Evolutionary conservation across 2,888 invertebrate species (phyloP), one percentile per base, ranked within the genome.

Genomic region (Acrocera orbiculus): DNA sequence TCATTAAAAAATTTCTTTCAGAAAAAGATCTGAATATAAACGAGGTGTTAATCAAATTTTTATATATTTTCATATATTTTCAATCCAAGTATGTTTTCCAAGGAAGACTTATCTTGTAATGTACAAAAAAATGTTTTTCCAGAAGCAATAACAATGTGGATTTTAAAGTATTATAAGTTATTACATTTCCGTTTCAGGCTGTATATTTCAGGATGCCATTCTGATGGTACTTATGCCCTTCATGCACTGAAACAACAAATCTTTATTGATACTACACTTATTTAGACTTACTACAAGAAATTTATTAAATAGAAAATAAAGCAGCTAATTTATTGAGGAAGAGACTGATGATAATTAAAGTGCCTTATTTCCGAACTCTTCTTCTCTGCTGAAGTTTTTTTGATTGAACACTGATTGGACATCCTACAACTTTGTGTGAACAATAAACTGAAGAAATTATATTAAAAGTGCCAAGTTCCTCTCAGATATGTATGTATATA

Each of bases 241-340:
- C 92, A 96, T 59, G 90, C 96, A 1, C 64, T 96, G 8, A 96
- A 98, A 60, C 98, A 99, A 61, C 98, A 96, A 56, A 72, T 98
- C 37, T 92, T 86, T 59, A 90, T 95, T 1, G 96, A 98, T 56
- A n/a, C n/a, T n/a, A n/a, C n/a, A 96, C 98, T 0, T 69, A 98
- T 5, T 85, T 87, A 53, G 98, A 96, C 57, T 67, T 99, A 34
- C 65, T 98, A 39, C 98, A 96, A 62, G 98, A 99, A 64, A 93
- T 98, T 46, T 98, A 98, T 58, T 98, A 98, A 13, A 95, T 98
- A 48, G 98, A 98, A 63, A 98, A 98, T 62, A 96, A 98, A 62
- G 86, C 82, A 51, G 73, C 79, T 30, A 87, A 87, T 50, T 55
- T 1, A 46, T 55, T 4, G 86, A 87, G 51, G 85, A 85, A 46